These are phyloP conservation scores for Xylota sylvarum DNA, from an alignment of 2,888 invertebrate species.

Conservation along the genomic window DNA sequence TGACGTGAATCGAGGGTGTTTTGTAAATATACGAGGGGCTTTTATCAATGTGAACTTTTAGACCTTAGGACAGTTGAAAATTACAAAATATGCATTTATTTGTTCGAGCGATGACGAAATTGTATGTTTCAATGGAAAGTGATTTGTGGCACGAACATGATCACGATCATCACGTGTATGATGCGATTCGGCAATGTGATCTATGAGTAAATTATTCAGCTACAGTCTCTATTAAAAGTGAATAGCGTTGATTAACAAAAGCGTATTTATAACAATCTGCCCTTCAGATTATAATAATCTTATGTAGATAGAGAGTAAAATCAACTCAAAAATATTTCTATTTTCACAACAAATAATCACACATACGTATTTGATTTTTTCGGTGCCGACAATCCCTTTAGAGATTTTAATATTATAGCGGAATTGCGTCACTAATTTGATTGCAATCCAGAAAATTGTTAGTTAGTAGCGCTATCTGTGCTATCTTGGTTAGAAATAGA, in stretches of 20 bases:
- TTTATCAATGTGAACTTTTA: conserved; percentile 19
- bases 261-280: neutral
- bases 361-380: too few relatives aligned
- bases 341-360: too few relatives aligned
- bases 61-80: conserved; percentile 1
- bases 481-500: too few relatives aligned
- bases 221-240: neutral
- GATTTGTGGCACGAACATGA: neutral
- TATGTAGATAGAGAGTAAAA: too few relatives aligned
- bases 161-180: conserved; percentile 1
- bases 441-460: too few relatives aligned
- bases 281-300: neutral
- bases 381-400: too few relatives aligned
- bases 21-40: conserved; percentile 15
- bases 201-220: neutral
- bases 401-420: too few relatives aligned
- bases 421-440: too few relatives aligned
- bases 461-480: too few relatives aligned
- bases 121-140: conserved; percentile 15
- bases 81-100: neutral
- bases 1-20: conserved; percentile 23
- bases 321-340: too few relatives aligned
- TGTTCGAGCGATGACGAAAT: neutral
- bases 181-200: neutral
- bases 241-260: neutral